Percentiles rank a stretch among this genome's conserved stretches.
Evolutionary conservation across 2,888 invertebrate genomes (phyloP).

Genomic region (Dynastes tityus): DNA sequence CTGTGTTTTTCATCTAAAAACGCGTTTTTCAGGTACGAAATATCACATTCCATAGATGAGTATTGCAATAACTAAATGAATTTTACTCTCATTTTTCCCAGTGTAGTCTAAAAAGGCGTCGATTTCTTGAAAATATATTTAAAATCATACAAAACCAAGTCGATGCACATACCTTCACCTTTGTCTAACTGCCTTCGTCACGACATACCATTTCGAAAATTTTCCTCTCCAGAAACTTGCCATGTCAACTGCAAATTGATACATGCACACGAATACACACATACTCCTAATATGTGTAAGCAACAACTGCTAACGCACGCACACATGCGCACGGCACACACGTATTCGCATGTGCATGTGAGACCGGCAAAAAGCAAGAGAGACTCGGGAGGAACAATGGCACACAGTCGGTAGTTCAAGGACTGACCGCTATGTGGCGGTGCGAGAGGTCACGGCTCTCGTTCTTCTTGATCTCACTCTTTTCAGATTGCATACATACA

Average conservation of each 20-base stretch:
- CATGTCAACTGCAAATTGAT: conserved; percentile 14
- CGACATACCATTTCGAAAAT: too few species aligned
- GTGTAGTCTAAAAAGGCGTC: too few species aligned
- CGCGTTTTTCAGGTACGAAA: too few species aligned
- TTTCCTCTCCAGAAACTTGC: background rate
- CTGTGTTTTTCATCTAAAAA: too few species aligned
- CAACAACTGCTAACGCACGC: conserved; percentile 23
- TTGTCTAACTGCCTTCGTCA: too few species aligned
- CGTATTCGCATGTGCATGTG: conserved; percentile 2
- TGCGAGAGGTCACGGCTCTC: conserved; percentile 49
- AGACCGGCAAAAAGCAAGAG: conserved; percentile 24
- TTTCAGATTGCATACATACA: conserved; percentile 23
- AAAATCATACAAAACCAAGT: too few species aligned
- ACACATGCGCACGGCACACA: background rate
- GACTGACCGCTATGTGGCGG: conserved; percentile 47
- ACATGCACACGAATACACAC: conserved; percentile 7
- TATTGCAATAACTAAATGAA: too few species aligned
- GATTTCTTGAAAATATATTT: too few species aligned
- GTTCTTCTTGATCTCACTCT: conserved; percentile 41
- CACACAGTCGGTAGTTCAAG: conserved; percentile 53
- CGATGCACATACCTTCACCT: too few species aligned
- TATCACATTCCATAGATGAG: too few species aligned
- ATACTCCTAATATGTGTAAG: conserved; percentile 3
- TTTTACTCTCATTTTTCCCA: too few species aligned
- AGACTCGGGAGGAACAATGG: conserved; percentile 49